These are phyloP conservation scores for Hydrocynus forskahlii DNA, from an alignment of 2,797 vertebrate species.

Conservation along the genomic window DNA sequence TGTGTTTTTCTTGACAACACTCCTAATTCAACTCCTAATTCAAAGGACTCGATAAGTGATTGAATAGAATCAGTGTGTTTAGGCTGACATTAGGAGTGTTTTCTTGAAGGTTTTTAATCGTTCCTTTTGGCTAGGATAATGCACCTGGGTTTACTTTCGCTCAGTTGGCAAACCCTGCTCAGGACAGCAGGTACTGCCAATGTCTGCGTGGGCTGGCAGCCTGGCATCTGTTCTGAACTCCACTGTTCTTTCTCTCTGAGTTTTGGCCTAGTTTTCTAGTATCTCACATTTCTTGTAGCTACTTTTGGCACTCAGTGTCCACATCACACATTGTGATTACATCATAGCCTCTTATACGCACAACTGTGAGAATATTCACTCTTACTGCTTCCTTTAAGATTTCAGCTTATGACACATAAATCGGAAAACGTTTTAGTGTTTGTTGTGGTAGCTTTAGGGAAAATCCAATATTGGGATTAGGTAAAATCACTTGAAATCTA, in stretches of 20 bases:
- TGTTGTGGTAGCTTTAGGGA: too few relatives aligned
- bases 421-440: not conserved
- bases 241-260: constrained; percentile 30
- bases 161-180: not conserved
- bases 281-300: constrained; percentile 7
- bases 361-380: not conserved
- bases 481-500: too few relatives aligned
- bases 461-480: too few relatives aligned
- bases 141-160: constrained; percentile 37
- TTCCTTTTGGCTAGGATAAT: not conserved
- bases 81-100: too few relatives aligned
- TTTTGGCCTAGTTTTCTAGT: constrained; percentile 17
- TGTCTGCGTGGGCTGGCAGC: constrained; percentile 11
- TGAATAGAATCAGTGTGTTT: not conserved
- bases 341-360: not conserved
- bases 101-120: not conserved
- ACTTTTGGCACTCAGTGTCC: not conserved
- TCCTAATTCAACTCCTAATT: not conserved
- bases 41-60: not conserved
- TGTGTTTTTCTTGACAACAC: not conserved
- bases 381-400: not conserved
- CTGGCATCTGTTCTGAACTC: constrained; percentile 29
- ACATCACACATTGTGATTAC: not conserved
- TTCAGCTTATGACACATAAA: too few relatives aligned
- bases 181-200: constrained; percentile 24